Base-by-base conservation (phyloP, 2,888 invertebrate species). In the Ophion ventricosus region DNA sequence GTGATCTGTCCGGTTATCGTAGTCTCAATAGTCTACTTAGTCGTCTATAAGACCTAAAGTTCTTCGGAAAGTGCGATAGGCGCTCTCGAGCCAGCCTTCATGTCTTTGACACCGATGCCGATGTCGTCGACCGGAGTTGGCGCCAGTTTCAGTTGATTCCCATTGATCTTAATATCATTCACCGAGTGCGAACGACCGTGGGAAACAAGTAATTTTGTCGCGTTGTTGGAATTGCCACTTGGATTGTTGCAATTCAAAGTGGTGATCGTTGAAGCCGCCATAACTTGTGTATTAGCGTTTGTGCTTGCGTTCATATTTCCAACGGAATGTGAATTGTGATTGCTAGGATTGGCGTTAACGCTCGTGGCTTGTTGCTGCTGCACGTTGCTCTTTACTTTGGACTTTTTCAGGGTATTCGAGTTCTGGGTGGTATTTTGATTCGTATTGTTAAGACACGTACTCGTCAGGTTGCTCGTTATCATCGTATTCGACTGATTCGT, bases 151-250 rank as follows among this genome's bases (percentile, higher is more conserved):
- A 96, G 90, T 88, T 96, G 96, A 91, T 96, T 96, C 0, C 96
- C 96, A 91, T 96, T 96, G 78, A 96, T 93, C 93, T 96, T 96
- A 83, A 97, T 96, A 91, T 97, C 97, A 78, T 96, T 96, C 82
- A 96, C 96, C 89, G 96, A 96, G 93, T 96, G 96, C 88, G 96
- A 96, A 90, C 96, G 94, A 35, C 95, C 95, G 88, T 96, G 96
- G 88, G 94, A 95, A 7, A 94, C 93, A 81, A 94, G 94, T 0
- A 94, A 93, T 89, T 95, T 95, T 35, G 94, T 94, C 82, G 93
- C 93, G 20, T 89, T 86, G 64, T 88, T 87, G 35, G 86, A 78
- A 64, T 84, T 86, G 11, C 82, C 80, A 63, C 23, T 63, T 57
- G 87, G 61, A 63, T 79, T 82, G 67, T 85, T 86, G 80, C 85